Percentiles rank a stretch among this genome's conserved stretches.
Evolutionary conservation across 2,888 invertebrate genomes (phyloP).

Genomic region (Cerastis rubricosa): DNA sequence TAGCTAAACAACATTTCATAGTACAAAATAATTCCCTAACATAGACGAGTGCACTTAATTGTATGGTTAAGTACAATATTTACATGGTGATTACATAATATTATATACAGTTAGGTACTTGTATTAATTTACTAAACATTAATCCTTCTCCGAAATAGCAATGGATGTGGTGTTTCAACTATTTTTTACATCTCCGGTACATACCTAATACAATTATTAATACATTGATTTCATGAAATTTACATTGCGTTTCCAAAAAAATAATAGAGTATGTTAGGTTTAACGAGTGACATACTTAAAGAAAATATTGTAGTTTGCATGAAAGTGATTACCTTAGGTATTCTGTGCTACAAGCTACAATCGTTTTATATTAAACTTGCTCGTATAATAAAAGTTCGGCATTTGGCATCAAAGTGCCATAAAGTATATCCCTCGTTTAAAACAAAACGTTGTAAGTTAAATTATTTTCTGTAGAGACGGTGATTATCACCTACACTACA

Average conservation of each 20-base stretch:
- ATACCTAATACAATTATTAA: neutral
- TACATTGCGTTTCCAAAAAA: neutral
- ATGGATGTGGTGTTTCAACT: neutral
- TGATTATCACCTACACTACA: neutral
- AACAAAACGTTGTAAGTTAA: slow-evolving; percentile 1
- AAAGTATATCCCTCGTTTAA: neutral
- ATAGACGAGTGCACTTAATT: slow-evolving; percentile 63
- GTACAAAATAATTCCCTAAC: slow-evolving; percentile 61
- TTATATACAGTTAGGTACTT: slow-evolving; percentile 63
- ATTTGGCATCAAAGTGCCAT: neutral
- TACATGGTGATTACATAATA: slow-evolving; percentile 69
- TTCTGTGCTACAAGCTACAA: neutral
- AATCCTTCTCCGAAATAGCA: slow-evolving; percentile 27
- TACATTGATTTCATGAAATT: slow-evolving; percentile 14
- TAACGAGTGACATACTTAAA: neutral
- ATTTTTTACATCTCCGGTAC: slow-evolving; percentile 2
- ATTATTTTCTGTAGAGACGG: slow-evolving; percentile 10
- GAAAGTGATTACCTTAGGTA: too few species aligned
- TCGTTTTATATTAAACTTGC: neutral
- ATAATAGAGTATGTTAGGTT: neutral
- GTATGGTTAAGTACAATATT: slow-evolving; percentile 71
- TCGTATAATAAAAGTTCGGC: neutral
- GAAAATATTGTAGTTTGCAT: neutral
- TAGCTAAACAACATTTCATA: slow-evolving; percentile 77
- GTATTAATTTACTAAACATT: slow-evolving; percentile 49